Percentiles rank a stretch among this genome's conserved stretches.
phyloP scores from a whole-genome alignment of 2,888 invertebrate species.

The Drosophila eohydei region DNA sequence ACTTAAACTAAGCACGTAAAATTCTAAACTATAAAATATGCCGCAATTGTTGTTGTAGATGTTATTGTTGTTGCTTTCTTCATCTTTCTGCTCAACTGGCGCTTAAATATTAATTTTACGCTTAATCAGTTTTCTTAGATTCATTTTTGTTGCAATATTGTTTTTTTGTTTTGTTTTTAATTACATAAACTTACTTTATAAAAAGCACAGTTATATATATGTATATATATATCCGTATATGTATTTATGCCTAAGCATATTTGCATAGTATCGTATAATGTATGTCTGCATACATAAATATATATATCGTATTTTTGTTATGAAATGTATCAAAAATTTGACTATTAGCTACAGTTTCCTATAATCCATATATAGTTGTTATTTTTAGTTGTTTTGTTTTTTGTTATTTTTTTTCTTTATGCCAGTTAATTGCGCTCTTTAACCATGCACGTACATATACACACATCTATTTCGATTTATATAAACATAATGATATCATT shows the following conservation, averaged over 20 bases:
- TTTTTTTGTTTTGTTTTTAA: conserved; percentile 15
- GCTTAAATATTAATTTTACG: conserved; percentile 66
- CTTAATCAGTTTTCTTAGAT: conserved; percentile 71
- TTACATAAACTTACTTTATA: conserved; percentile 48
- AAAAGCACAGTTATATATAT: conserved; percentile 65
- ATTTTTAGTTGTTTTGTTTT: conserved; percentile 18
- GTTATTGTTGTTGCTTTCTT: conserved; percentile 6
- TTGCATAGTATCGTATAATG: conserved; percentile 46
- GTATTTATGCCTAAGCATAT: conserved; percentile 22
- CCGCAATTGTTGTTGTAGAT: conserved; percentile 12
- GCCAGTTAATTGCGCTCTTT: conserved; percentile 12
- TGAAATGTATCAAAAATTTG: conserved; percentile 78
- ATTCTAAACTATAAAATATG: conserved; percentile 65
- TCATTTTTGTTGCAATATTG: conserved; percentile 30
- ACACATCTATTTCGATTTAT: conserved; percentile 46
- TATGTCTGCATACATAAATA: conserved; percentile 34
- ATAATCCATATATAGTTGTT: conserved; percentile 47
- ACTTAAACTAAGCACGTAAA: conserved; percentile 73
- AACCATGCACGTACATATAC: conserved; percentile 25
- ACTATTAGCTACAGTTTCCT: conserved; percentile 75
- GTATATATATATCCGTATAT: conserved; percentile 25
- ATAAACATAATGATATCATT: conserved; percentile 78
- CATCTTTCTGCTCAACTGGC: conserved; percentile 36
- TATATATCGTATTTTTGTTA: conserved; percentile 44
- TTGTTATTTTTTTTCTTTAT: conserved; percentile 7